Conservation (phyloP, 2,113 vertebrate genomes). For the Pristiophorus japonicus region DNA sequence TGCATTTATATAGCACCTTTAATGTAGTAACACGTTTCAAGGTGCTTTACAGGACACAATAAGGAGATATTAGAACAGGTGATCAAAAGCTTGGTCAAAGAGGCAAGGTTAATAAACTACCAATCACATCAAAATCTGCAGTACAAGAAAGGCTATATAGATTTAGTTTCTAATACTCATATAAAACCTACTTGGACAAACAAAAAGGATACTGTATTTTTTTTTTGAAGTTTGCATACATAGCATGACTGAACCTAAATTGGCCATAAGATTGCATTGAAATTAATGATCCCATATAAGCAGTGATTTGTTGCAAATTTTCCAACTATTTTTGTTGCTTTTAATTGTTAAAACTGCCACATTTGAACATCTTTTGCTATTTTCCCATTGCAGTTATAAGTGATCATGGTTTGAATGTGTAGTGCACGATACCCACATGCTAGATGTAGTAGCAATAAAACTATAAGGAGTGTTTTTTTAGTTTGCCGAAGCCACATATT, state of each 20-base stretch:
- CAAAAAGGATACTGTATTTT: neutral
- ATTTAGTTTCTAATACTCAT: neutral
- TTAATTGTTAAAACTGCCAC: neutral
- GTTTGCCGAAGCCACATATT: neutral
- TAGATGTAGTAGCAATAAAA: neutral
- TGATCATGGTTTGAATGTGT: neutral
- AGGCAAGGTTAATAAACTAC: neutral
- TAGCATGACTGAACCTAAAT: neutral
- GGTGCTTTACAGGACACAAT: neutral
- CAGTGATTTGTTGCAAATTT: neutral
- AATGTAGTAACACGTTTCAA: neutral
- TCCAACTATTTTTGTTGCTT: neutral
- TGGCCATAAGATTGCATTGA: neutral
- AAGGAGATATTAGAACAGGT: no score
- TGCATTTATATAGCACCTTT: neutral
- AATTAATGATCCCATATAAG: neutral
- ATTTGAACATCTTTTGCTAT: neutral
- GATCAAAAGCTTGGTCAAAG: neutral
- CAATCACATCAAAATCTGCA: neutral
- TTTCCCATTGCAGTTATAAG: neutral
- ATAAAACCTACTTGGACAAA: neutral
- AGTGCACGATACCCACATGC: neutral
- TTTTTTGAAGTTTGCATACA: neutral
- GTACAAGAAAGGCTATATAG: neutral
- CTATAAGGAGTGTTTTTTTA: neutral